Evolutionary conservation across 2,797 vertebrate genomes (phyloP).

Genomic region (Hyperoplus lanceolatus): DNA sequence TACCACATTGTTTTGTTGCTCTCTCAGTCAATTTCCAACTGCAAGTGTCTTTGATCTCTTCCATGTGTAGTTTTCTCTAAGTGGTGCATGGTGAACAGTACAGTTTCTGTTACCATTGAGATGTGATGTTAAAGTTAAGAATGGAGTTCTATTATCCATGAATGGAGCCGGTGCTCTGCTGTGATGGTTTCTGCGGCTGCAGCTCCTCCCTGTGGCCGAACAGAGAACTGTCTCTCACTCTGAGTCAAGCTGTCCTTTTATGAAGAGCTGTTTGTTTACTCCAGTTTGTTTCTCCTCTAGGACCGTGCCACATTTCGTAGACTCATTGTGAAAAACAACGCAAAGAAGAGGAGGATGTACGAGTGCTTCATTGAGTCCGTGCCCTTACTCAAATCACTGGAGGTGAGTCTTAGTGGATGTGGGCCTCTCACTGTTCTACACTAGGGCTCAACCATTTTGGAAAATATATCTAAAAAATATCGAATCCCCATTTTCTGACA

Average conservation of each 20-base stretch:
- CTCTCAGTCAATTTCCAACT: not conserved
- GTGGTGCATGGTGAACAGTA: not conserved
- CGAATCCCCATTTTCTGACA: too few relatives aligned
- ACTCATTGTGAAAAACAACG: constrained; percentile 98
- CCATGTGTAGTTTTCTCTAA: not conserved
- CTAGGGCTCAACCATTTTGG: not conserved
- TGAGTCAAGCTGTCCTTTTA: not conserved
- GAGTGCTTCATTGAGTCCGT: constrained; percentile 97
- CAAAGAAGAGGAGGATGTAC: constrained; percentile 95
- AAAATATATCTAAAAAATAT: too few relatives aligned
- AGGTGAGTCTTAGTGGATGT: constrained; percentile 85
- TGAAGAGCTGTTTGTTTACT: not conserved
- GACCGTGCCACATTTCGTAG: constrained; percentile 97
- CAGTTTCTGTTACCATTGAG: constrained; percentile 11
- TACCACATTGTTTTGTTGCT: not conserved
- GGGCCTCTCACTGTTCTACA: not conserved
- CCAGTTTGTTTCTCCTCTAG: constrained; percentile 71
- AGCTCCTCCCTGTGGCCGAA: constrained; percentile 74
- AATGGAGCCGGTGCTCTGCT: constrained; percentile 59
- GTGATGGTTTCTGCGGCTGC: constrained; percentile 19
- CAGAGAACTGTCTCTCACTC: not conserved
- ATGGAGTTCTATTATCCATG: constrained; percentile 68
- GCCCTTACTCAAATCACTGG: constrained; percentile 96
- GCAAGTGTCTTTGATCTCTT: not conserved
- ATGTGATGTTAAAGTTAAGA: constrained; percentile 61